Base-by-base conservation (phyloP, 1,140 invertebrate genomes). In the Brachionus rubens region DNA sequence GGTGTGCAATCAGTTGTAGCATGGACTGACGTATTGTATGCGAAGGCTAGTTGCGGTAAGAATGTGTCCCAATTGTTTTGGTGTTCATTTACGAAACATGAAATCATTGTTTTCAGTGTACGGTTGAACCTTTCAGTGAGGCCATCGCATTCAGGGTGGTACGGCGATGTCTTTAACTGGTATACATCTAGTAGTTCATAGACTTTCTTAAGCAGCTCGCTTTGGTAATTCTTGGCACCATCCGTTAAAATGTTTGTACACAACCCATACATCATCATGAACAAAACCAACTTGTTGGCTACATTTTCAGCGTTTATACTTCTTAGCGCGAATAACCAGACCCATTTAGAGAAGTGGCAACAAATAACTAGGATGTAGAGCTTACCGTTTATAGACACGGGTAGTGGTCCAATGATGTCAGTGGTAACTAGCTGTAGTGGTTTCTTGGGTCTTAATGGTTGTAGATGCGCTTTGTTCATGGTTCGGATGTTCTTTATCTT, bases 321-420 rank as follows among this genome's bases (percentile, higher is more conserved):
- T 16, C 21, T 26, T 19, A 79, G 24, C 12, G 79, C 72, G 56
- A 80, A 81, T 19, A 78, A 79, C 77, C 84, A 82, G 1, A 80
- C 75, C 80, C 80, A 86, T 75, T 83, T 86, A 3, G 80, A 85
- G 75, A 86, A 86, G 77, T 79, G 75, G 77, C 84, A 81, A 56
- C 78, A 76, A 19, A 82, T 54, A 2, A 83, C 82, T 10, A 85
- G 40, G 10, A 85, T 80, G 78, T 83, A 84, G 75, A 78, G 80
- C 62, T 80, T 79, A 21, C 78, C 75, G 3, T 26, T 16, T 41
- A 76, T 54, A 36, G 79, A 78, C 75, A 77, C 24, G 19, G 79
- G 65, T 26, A 77, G n/a, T 77, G 77, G 67, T 19, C 78, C 78
- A 16, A 79, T 28, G 56, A 78, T 79, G 70, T 80, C 79, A 50